Evolutionary conservation across 2,113 vertebrate genomes (phyloP).

Genomic region (Petroica traversi): DNA sequence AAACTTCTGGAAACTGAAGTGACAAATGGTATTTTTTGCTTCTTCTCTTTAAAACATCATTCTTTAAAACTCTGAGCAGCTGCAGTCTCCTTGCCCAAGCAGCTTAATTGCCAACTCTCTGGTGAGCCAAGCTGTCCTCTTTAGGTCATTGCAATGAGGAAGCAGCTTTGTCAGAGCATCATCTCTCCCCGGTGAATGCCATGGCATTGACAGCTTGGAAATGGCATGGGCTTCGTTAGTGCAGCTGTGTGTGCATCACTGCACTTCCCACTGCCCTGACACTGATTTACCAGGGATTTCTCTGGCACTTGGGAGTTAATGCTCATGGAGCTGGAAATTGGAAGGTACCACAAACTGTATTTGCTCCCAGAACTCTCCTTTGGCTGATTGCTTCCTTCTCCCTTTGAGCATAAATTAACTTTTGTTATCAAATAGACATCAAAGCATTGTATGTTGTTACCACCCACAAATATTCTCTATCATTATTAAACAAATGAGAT

Average conservation of each 20-base stretch:
- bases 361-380: not conserved
- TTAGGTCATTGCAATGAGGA: not conserved
- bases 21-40: not conserved
- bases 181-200: not conserved
- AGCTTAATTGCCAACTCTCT: not conserved
- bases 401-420: not conserved
- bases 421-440: not conserved
- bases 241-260: not conserved
- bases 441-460: not conserved
- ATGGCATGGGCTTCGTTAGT: fast-evolving
- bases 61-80: not conserved
- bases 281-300: not conserved
- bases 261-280: not conserved
- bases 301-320: not conserved
- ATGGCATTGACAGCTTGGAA: not conserved
- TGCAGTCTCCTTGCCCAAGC: not conserved
- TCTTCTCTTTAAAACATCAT: not conserved
- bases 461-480: not conserved
- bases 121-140: not conserved
- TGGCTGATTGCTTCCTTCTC: not conserved
- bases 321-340: not conserved
- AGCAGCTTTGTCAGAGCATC: not conserved
- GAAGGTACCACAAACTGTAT: not conserved
- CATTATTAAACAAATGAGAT: not conserved
- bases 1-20: not conserved